Evolutionary conservation across 2,113 vertebrate species (phyloP).

Genomic region (Oreochromis aureus): DNA sequence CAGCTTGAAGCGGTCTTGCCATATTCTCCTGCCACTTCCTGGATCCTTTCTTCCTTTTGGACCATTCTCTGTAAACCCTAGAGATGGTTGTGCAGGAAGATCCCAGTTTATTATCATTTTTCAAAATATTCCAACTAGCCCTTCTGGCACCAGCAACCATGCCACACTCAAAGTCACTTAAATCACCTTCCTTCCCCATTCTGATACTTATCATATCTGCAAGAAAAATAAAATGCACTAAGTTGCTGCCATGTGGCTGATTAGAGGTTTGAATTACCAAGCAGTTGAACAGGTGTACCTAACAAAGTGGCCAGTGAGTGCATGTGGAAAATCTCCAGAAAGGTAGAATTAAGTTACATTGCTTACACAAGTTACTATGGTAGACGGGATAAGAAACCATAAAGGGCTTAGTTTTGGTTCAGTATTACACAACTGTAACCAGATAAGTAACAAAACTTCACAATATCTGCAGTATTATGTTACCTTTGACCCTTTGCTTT

Average conservation of each 20-base stretch:
- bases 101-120: neutral
- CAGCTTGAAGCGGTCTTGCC: neutral
- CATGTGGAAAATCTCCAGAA: neutral
- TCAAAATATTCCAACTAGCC: neutral
- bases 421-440: neutral
- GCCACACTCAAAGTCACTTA: neutral
- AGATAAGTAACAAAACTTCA: neutral
- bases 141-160: neutral
- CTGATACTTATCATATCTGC: neutral
- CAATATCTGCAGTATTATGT: neutral
- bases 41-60: neutral
- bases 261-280: neutral
- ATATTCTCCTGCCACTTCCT: neutral
- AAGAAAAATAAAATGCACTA: neutral
- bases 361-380: neutral
- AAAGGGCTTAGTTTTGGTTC: neutral
- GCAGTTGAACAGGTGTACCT: neutral
- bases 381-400: neutral
- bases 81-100: neutral
- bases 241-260: neutral
- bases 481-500: conserved; percentile 11
- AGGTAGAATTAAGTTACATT: neutral
- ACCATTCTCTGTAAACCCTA: neutral
- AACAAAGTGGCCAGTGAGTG: neutral
- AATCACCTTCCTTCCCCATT: neutral